Percentiles rank a stretch among this genome's conserved stretches.
Evolutionary conservation across 2,113 vertebrate species (phyloP).

Genomic region (Phalacrocorax carbo): DNA sequence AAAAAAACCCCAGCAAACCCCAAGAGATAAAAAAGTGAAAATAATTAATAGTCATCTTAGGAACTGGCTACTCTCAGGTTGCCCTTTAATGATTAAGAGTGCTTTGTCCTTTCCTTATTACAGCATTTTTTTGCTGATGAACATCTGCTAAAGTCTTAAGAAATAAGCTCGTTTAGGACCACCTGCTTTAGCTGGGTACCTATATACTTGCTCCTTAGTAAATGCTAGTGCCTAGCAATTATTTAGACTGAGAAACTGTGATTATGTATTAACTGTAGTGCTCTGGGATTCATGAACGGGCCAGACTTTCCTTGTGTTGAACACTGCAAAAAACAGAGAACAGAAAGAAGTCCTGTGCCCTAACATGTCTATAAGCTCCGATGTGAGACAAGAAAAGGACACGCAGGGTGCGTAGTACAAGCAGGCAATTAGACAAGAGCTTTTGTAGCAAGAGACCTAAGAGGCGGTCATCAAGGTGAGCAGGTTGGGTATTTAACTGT

Average conservation of each 20-base stretch:
- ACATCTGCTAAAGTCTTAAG: neutral
- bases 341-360: neutral
- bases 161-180: neutral
- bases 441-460: neutral
- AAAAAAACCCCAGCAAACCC: fast-evolving
- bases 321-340: neutral
- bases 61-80: neutral
- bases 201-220: neutral
- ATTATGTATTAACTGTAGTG: neutral
- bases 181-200: neutral
- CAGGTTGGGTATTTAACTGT: neutral
- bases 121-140: neutral
- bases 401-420: neutral
- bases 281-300: neutral
- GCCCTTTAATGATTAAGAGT: neutral
- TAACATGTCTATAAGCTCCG: neutral
- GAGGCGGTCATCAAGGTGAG: neutral
- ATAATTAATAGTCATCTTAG: neutral
- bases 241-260: neutral
- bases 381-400: neutral
- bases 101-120: neutral
- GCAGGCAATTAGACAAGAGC: neutral
- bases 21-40: neutral
- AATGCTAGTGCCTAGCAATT: neutral
- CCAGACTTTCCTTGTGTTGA: neutral